These are phyloP conservation scores for Tethya wilhelma DNA, from an alignment of 37 sponge, comb jelly and placozoan species.

Conservation along the genomic window DNA sequence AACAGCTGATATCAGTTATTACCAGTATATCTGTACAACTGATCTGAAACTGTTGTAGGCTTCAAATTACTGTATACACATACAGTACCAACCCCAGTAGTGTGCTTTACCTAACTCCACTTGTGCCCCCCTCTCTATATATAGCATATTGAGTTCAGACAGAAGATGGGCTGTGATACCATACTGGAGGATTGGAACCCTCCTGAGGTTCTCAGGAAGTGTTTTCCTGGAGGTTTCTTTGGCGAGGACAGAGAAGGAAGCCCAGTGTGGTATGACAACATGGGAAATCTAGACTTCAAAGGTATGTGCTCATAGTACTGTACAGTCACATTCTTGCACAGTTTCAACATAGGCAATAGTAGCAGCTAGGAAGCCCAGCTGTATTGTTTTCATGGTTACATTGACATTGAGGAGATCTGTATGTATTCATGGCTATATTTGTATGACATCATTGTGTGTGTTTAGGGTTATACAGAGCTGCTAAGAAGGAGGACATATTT, in stretches of 20 bases:
- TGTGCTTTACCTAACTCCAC: background rate
- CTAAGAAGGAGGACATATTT: constrained; percentile 17
- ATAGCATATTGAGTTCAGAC: constrained; percentile 62
- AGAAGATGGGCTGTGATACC: constrained; percentile 38
- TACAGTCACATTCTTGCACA: no score
- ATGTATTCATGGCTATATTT: no score
- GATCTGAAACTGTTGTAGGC: no score
- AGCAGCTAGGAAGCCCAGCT: no score
- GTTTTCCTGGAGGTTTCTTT: constrained; percentile 50
- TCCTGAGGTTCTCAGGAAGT: constrained; percentile 62
- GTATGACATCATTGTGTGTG: no score
- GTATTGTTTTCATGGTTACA: background rate
- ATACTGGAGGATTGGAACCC: constrained; percentile 64
- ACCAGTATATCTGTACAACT: no score
- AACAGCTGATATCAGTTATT: no score
- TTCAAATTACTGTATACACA: background rate
- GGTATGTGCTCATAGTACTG: constrained; percentile 14
- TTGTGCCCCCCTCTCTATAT: background rate
- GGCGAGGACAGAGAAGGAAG: constrained; percentile 69
- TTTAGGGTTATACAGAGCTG: background rate
- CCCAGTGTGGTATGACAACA: constrained; percentile 50
- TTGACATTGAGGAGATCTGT: background rate
- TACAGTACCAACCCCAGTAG: no score
- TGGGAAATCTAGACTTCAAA: constrained; percentile 64
- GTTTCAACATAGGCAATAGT: no score